Conservation (phyloP, 92 coral and sea anemone genomes). For the Diadumene lineata region DNA sequence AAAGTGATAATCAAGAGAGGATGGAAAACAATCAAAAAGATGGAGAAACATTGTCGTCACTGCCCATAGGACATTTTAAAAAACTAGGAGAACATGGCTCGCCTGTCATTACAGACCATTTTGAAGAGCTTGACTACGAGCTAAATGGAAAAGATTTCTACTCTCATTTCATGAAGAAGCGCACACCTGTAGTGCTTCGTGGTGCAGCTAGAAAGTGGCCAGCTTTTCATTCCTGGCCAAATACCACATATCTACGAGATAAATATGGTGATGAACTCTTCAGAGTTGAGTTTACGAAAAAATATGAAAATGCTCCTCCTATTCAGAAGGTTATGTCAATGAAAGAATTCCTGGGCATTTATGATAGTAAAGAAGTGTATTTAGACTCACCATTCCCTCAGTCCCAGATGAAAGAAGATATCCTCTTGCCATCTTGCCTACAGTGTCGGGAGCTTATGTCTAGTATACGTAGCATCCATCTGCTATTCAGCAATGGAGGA, state of each 20-base stretch:
- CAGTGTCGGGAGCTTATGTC: slow-evolving; percentile 81
- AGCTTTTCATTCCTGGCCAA: slow-evolving; percentile 78
- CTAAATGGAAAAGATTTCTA: slow-evolving; percentile 91
- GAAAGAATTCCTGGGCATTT: slow-evolving; percentile 78
- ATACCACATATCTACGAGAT: slow-evolving; percentile 76
- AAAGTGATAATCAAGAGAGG: neutral
- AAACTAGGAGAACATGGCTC: slow-evolving; percentile 91
- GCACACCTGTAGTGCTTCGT: slow-evolving; percentile 76
- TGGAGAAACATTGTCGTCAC: slow-evolving; percentile 4
- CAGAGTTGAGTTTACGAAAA: slow-evolving; percentile 86
- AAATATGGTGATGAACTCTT: slow-evolving; percentile 81
- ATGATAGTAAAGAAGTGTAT: slow-evolving; percentile 74
- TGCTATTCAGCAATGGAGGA: slow-evolving; percentile 86
- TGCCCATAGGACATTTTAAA: slow-evolving; percentile 71
- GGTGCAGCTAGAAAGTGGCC: slow-evolving; percentile 85
- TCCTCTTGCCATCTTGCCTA: slow-evolving; percentile 78
- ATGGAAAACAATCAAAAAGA: neutral
- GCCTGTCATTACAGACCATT: slow-evolving; percentile 41
- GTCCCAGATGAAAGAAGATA: slow-evolving; percentile 69
- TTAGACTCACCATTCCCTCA: slow-evolving; percentile 94
- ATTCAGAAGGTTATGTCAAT: slow-evolving; percentile 82
- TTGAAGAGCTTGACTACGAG: slow-evolving; percentile 84
- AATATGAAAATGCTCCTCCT: slow-evolving; percentile 73
- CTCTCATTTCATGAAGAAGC: slow-evolving; percentile 73
- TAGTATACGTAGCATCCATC: slow-evolving; percentile 66